Percentiles rank a stretch among this genome's conserved stretches.
These are phyloP conservation scores for Calyptomena viridis DNA, from an alignment of 2,113 vertebrate species.

Conservation along the genomic window DNA sequence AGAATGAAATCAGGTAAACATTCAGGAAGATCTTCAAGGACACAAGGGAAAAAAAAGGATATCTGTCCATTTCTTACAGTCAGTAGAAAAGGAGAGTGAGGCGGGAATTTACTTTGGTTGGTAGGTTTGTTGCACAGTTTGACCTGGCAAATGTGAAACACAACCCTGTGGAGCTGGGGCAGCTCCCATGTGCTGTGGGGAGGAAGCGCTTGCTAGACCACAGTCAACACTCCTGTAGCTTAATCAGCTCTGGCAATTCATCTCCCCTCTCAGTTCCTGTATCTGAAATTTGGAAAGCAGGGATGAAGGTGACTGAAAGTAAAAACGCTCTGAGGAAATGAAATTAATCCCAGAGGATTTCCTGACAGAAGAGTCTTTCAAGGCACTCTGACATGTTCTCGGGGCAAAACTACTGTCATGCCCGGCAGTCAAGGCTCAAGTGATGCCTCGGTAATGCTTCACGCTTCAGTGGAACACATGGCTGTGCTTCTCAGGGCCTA, in stretches of 20 bases:
- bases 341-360: conserved; percentile 42
- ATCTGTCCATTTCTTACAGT: background rate
- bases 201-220: background rate
- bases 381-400: conserved; percentile 10
- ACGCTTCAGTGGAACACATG: background rate
- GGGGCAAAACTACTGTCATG: background rate
- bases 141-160: background rate
- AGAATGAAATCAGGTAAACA: background rate
- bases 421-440: background rate
- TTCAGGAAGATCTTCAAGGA: background rate
- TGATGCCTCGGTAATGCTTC: background rate
- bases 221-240: background rate
- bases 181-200: background rate
- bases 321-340: background rate
- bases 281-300: background rate
- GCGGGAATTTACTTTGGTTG: background rate
- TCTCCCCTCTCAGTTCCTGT: background rate
- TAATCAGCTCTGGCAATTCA: background rate
- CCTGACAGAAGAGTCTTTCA: conserved; percentile 15
- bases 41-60: background rate
- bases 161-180: fast-evolving
- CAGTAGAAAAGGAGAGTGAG: background rate
- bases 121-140: background rate
- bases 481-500: background rate
- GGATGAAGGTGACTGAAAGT: background rate